Evolutionary conservation across 2,113 vertebrate genomes (phyloP).

Genomic region (Prolemur simus): DNA sequence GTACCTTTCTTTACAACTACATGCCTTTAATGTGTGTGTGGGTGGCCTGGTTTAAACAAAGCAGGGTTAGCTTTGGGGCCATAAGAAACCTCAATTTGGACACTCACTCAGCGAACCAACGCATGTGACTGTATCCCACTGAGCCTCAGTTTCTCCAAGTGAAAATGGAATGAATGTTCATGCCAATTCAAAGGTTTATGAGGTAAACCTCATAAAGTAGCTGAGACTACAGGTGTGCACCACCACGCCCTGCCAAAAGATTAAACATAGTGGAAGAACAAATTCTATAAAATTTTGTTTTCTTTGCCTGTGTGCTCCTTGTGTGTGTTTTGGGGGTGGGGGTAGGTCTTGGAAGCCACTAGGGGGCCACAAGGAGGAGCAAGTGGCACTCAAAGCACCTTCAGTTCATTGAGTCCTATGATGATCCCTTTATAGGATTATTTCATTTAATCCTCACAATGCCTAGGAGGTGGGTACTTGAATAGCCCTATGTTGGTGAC

Average conservation of each 20-base stretch:
- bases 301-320: neutral
- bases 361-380: neutral
- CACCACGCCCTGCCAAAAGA: neutral
- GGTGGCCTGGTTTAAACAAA: neutral
- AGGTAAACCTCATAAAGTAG: no score
- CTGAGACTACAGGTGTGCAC: no score
- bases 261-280: neutral
- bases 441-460: neutral
- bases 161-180: neutral
- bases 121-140: neutral
- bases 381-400: neutral
- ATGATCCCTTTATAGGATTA: no score
- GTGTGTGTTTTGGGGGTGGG: no score
- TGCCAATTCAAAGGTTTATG: neutral
- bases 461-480: neutral
- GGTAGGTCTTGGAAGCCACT: neutral
- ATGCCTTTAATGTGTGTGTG: neutral
- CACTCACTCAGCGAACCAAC: rapidly evolving
- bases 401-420: neutral
- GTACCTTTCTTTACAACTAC: neutral
- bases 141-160: neutral
- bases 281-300: neutral
- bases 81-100: neutral
- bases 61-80: neutral
- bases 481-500: neutral